Conservation (phyloP, 2,113 vertebrate genomes). For the Patagioenas fasciata region DNA sequence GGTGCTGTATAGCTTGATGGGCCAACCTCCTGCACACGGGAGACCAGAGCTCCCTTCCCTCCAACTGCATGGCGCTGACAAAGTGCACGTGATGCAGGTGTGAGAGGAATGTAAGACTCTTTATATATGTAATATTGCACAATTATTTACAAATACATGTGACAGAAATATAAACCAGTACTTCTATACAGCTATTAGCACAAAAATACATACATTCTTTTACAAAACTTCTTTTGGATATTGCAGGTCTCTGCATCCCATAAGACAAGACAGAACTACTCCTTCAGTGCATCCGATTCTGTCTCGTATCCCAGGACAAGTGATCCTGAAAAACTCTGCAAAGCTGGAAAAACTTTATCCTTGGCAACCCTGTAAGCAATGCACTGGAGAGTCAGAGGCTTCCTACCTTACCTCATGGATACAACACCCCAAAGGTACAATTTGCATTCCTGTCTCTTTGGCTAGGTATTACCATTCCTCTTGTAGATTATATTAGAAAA, state of each 20-base stretch:
- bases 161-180: neutral
- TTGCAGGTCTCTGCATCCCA: fast-evolving
- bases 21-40: neutral
- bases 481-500: neutral
- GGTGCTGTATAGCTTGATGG: neutral
- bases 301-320: neutral
- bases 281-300: neutral
- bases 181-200: neutral
- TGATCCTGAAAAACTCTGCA: neutral
- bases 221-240: neutral
- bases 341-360: neutral
- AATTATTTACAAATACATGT: neutral
- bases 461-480: neutral
- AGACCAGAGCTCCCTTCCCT: neutral
- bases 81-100: fast-evolving
- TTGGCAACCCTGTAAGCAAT: neutral
- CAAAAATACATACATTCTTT: neutral
- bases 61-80: fast-evolving
- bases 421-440: neutral
- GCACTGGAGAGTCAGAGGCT: neutral
- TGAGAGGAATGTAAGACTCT: neutral
- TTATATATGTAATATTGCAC: neutral
- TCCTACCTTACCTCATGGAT: neutral
- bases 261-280: neutral
- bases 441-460: neutral